Conservation (phyloP, 2,888 invertebrate genomes). For the Eupithecia insigniata region DNA sequence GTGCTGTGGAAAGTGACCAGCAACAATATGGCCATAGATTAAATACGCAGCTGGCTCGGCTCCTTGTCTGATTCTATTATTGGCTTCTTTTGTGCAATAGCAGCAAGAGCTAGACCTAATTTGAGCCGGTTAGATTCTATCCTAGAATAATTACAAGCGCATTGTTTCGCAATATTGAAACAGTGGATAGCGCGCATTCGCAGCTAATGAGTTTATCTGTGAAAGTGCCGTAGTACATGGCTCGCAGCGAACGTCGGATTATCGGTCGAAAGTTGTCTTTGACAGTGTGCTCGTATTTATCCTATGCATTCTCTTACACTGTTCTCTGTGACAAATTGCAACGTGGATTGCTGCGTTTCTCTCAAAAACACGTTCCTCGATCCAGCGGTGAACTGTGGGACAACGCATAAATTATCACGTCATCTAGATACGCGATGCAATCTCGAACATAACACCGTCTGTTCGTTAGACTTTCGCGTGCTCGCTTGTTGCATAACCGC, state of each 20-base stretch:
- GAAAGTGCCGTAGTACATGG: constrained; percentile 49
- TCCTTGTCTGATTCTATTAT: constrained; percentile 59
- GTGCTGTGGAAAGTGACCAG: constrained; percentile 67
- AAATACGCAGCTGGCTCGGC: constrained; percentile 62
- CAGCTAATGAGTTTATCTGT: constrained; percentile 59
- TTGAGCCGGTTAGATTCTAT: constrained; percentile 60
- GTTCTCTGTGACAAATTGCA: constrained; percentile 39
- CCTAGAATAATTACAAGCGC: constrained; percentile 63
- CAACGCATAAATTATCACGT: constrained; percentile 52
- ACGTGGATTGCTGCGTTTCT: constrained; percentile 39
- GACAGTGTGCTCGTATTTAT: constrained; percentile 28
- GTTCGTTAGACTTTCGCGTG: constrained; percentile 73
- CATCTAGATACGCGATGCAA: constrained; percentile 67
- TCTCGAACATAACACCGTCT: constrained; percentile 58
- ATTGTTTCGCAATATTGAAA: constrained; percentile 65
- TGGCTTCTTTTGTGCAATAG: constrained; percentile 62
- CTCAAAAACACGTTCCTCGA: constrained; percentile 45
- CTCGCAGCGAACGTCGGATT: constrained; percentile 17
- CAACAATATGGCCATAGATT: constrained; percentile 49
- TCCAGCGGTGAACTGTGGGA: constrained; percentile 42
- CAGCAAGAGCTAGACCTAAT: constrained; percentile 62
- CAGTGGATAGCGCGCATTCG: constrained; percentile 54
- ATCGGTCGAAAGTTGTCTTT: constrained; percentile 31
- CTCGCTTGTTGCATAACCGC: constrained; percentile 79
- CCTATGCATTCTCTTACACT: constrained; percentile 28